phyloP scores from a whole-genome alignment of 2,888 invertebrate species.

The Hypena proboscidalis region DNA sequence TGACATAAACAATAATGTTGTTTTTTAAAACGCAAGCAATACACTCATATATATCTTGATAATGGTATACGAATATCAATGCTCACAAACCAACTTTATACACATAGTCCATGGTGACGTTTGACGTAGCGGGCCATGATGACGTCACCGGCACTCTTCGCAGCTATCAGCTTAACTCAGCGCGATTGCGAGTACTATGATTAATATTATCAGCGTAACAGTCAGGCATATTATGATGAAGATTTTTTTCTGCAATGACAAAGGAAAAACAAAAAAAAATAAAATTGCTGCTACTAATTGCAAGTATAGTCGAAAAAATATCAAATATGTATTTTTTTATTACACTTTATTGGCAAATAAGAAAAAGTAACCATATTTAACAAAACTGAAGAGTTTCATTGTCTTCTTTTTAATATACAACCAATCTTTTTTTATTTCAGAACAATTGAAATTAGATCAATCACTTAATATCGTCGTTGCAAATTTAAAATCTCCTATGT shows the following conservation, averaged over 20 bases:
- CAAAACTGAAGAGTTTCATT: too few relatives aligned
- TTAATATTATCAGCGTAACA: conserved; percentile 91
- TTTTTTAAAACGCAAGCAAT: conserved; percentile 30
- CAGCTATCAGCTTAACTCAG: conserved; percentile 58
- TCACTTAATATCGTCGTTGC: too few relatives aligned
- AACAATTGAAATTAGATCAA: too few relatives aligned
- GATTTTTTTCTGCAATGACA: conserved; percentile 94
- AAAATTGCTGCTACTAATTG: conserved; percentile 56
- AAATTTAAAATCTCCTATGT: too few relatives aligned
- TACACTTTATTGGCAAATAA: too few relatives aligned
- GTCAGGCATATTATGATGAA: conserved; percentile 94
- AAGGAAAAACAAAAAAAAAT: conserved; percentile 83
- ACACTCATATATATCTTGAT: conserved; percentile 32
- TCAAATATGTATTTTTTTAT: neutral
- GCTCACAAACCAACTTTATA: conserved; percentile 47
- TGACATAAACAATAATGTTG: conserved; percentile 27
- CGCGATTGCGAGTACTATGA: conserved; percentile 87
- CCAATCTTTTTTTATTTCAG: too few relatives aligned
- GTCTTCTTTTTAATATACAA: too few relatives aligned
- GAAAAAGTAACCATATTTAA: too few relatives aligned
- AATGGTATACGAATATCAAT: conserved; percentile 51
- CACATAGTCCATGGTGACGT: conserved; percentile 36
- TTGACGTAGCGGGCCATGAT: conserved; percentile 37
- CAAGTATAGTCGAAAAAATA: conserved; percentile 25
- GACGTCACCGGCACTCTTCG: conserved; percentile 51